A percentile compares a stretch with the other conserved stretches of the same genome.
phyloP scores from a whole-genome alignment of 2,797 vertebrate species.

The Bradypodion pumilum region DNA sequence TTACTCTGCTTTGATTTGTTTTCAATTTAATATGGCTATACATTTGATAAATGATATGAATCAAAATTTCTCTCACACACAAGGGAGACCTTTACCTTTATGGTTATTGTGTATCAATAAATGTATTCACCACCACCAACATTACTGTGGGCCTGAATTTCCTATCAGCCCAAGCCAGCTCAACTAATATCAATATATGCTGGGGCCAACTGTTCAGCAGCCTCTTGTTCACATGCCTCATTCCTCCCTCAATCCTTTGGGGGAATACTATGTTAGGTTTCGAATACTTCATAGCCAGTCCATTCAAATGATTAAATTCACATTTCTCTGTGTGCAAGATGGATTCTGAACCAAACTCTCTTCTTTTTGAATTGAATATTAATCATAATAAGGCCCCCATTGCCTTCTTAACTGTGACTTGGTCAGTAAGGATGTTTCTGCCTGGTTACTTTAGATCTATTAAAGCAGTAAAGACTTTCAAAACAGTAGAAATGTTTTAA shows the following conservation, averaged over 20 bases:
- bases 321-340: slow-evolving; percentile 40
- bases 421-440: slow-evolving; percentile 30
- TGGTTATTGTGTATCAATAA: no score
- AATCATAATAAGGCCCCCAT: background rate
- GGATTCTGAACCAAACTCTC: slow-evolving; percentile 37
- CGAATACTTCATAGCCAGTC: slow-evolving; percentile 31
- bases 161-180: background rate
- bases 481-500: slow-evolving; percentile 49
- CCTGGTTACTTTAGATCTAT: slow-evolving; percentile 42
- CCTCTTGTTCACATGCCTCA: background rate
- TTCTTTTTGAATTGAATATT: slow-evolving; percentile 30
- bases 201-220: background rate
- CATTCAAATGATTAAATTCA: slow-evolving; percentile 53
- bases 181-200: background rate
- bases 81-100: no score
- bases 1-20: no score
- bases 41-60: no score
- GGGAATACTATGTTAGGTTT: slow-evolving; percentile 23
- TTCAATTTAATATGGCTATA: no score
- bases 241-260: slow-evolving; percentile 1
- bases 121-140: background rate
- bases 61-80: no score
- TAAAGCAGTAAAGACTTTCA: slow-evolving; percentile 58
- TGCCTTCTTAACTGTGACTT: background rate
- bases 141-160: background rate